These are phyloP conservation scores for Ifrita kowaldi DNA, from an alignment of 2,113 vertebrate genomes.

Conservation along the genomic window DNA sequence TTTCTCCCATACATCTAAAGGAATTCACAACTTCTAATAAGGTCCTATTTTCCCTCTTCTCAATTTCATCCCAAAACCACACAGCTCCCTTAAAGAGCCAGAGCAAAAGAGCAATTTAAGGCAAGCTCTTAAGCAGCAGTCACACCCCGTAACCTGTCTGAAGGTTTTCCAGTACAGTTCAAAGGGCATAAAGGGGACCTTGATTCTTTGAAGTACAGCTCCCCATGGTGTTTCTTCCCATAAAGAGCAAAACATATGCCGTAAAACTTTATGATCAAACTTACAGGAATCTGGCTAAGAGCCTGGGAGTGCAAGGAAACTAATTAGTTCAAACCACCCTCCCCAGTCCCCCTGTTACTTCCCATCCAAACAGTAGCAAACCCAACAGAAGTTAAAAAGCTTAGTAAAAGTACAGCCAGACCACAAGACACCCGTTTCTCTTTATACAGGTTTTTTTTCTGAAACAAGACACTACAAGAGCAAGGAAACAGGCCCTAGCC, in stretches of 20 bases:
- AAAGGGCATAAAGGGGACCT: slow-evolving; percentile 1
- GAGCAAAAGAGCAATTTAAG: background rate
- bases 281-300: slow-evolving; percentile 48
- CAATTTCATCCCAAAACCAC: background rate
- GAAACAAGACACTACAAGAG: background rate
- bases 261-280: slow-evolving; percentile 43
- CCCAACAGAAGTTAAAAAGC: slow-evolving; percentile 3
- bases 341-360: background rate
- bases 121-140: background rate
- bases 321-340: slow-evolving; percentile 61
- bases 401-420: slow-evolving; percentile 50
- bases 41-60: background rate
- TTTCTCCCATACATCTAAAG: background rate
- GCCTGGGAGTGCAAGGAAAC: slow-evolving; percentile 36
- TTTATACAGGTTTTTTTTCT: background rate
- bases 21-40: background rate
- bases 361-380: slow-evolving; percentile 58
- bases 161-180: slow-evolving; percentile 15
- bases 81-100: background rate
- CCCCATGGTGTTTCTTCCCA: slow-evolving; percentile 17
- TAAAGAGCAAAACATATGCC: slow-evolving; percentile 43
- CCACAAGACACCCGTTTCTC: slow-evolving; percentile 16
- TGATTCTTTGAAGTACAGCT: slow-evolving; percentile 25
- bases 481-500: background rate
- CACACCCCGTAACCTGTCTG: background rate